These are phyloP conservation scores for Mionectes olivaceus DNA, from an alignment of 2,797 vertebrate genomes.

Conservation along the genomic window DNA sequence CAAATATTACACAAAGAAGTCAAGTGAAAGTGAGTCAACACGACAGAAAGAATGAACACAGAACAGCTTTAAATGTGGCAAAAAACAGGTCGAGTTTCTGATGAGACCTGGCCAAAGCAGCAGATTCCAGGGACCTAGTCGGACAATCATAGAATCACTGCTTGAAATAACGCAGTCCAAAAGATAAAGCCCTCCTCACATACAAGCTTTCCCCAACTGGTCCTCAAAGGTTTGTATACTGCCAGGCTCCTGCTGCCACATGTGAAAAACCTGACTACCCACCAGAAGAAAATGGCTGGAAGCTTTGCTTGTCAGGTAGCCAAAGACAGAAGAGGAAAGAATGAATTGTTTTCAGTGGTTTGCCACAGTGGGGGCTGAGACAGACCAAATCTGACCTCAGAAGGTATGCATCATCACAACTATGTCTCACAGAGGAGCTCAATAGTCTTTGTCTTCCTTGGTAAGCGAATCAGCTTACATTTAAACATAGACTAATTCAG, in stretches of 20 bases:
- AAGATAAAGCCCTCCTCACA: background rate
- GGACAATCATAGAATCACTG: background rate
- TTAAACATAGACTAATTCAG: background rate
- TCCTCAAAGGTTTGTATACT: background rate
- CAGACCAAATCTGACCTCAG: background rate
- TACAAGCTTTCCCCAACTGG: background rate
- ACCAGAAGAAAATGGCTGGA: background rate
- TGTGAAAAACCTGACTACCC: background rate
- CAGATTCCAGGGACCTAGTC: background rate
- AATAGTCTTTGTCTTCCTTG: background rate
- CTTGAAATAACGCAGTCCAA: background rate
- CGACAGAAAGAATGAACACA: background rate
- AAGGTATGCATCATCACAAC: background rate
- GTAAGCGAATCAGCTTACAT: background rate
- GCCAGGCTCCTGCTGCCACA: conserved; percentile 25
- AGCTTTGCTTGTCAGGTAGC: background rate
- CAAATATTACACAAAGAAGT: background rate
- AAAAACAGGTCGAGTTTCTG: background rate
- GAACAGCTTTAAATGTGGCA: background rate
- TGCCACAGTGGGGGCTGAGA: background rate
- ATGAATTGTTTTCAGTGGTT: background rate
- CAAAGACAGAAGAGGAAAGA: background rate
- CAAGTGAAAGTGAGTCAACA: background rate
- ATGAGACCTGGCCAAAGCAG: background rate
- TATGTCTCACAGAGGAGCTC: background rate